Conservation (phyloP, 53 echinoderm and acorn worm genomes). For the Echinarachnius parma region DNA sequence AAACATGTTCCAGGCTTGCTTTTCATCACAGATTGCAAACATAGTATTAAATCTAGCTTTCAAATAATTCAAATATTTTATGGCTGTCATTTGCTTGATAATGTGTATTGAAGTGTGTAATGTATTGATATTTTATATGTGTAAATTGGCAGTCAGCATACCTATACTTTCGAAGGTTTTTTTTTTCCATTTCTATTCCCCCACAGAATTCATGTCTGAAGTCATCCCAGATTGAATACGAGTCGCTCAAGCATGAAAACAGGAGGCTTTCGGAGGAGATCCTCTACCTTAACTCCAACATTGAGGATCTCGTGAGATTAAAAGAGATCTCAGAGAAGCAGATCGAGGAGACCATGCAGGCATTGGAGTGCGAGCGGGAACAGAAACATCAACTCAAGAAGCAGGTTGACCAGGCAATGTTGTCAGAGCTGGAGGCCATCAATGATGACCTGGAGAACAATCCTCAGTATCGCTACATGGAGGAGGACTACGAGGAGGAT, state of each 20-base stretch:
- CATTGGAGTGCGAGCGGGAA: slow-evolving; percentile 85
- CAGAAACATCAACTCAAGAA: slow-evolving; percentile 99
- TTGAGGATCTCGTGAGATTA: slow-evolving; percentile 81
- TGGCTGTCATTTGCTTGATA: no score
- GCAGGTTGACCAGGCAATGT: slow-evolving; percentile 87
- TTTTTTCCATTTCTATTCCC: background rate
- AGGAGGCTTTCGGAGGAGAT: slow-evolving; percentile 82
- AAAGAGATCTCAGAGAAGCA: slow-evolving; percentile 97
- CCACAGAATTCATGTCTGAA: slow-evolving; percentile 86
- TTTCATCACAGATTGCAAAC: no score
- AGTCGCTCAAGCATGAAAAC: slow-evolving; percentile 92
- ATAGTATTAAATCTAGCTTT: no score
- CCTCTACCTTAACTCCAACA: slow-evolving; percentile 90
- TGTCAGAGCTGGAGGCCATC: slow-evolving; percentile 92
- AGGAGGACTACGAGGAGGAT: slow-evolving; percentile 75
- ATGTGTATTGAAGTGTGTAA: no score
- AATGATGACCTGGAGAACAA: slow-evolving; percentile 92
- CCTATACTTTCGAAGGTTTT: no score
- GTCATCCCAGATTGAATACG: slow-evolving; percentile 96
- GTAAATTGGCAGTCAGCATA: no score
- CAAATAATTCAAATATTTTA: no score
- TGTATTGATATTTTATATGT: no score
- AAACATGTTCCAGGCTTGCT: no score
- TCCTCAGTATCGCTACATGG: slow-evolving; percentile 58
- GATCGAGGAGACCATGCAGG: slow-evolving; percentile 92